These are phyloP conservation scores for Venustaconcha ellipsiformis DNA, from an alignment of 1,140 invertebrate genomes.

Conservation along the genomic window DNA sequence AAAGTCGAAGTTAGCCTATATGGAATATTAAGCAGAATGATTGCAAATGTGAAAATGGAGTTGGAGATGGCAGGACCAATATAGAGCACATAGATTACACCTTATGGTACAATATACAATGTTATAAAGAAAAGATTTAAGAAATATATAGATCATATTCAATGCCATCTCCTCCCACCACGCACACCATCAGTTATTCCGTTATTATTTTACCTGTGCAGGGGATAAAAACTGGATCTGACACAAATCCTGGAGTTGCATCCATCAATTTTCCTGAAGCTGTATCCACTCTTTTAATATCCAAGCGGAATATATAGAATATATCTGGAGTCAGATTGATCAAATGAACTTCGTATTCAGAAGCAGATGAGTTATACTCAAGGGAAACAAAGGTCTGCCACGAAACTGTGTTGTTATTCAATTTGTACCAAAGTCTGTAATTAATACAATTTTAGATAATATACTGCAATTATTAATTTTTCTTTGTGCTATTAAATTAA, in stretches of 20 bases:
- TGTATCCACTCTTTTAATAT: conserved; percentile 7
- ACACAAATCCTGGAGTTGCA: conserved; percentile 7
- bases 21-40: no score
- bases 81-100: neutral
- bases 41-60: neutral
- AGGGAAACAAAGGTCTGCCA: neutral
- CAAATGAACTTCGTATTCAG: neutral
- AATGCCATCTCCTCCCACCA: no score
- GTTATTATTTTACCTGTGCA: conserved; percentile 19
- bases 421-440: no score
- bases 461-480: no score
- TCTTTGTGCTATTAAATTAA: no score
- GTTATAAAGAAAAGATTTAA: neutral
- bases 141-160: neutral
- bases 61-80: neutral
- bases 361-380: neutral
- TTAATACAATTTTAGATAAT: conserved; percentile 1
- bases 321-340: conserved; percentile 8
- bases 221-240: conserved; percentile 6
- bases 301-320: conserved; percentile 27
- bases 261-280: conserved; percentile 7
- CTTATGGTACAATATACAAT: neutral
- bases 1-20: no score
- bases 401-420: neutral
- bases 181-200: no score